Base-by-base conservation (phyloP, 1,140 invertebrate species). In the Brachionus manjavacas region DNA sequence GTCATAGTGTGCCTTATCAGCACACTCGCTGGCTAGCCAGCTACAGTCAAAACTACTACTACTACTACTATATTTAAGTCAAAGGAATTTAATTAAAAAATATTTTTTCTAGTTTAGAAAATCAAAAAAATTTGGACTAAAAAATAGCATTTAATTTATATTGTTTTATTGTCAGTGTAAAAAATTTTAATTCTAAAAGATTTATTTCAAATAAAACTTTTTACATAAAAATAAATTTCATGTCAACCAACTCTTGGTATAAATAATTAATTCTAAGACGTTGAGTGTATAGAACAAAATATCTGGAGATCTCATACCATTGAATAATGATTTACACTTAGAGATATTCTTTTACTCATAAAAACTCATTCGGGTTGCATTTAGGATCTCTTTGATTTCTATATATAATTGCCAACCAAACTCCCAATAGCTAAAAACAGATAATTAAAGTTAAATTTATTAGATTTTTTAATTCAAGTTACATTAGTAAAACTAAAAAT, bases 401-500 rank as follows among this genome's bases (percentile, higher is more conserved):
- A 92, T 95, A 97, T 85, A 95, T 93, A 87, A 96, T 93, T 85
- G 96, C 96, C 91, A 98, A 93, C 95, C 95, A 96, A 86, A 98
- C 95, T 91, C 96, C 96, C 90, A 97, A 92, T 92, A 97, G 95
- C 95, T 97, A 93, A 41, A 52, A 64, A 86, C 92, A 93, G 89
- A 88, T 72, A 68, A 85, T 80, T 85, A 68, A 85, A 60, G 8
- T 60, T 28, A 49, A 3, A n/a, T 6, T 25, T 81, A 23, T 64
- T 35, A 20, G 3, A 23, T 7, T 20, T 35, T 23, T 64, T 23
- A 11, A 28, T 4, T n/a, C 35, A 20, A 85, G 87, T 91, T 92
- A 97, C 96, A 94, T 98, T 96, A 72, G 95, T 96, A 88, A 98
- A 97, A 88, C 95, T 97, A 90, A 98, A 98, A 90, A 98, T 96